Conservation (phyloP, 2,888 invertebrate genomes). For the Limnephilus rhombicus region DNA sequence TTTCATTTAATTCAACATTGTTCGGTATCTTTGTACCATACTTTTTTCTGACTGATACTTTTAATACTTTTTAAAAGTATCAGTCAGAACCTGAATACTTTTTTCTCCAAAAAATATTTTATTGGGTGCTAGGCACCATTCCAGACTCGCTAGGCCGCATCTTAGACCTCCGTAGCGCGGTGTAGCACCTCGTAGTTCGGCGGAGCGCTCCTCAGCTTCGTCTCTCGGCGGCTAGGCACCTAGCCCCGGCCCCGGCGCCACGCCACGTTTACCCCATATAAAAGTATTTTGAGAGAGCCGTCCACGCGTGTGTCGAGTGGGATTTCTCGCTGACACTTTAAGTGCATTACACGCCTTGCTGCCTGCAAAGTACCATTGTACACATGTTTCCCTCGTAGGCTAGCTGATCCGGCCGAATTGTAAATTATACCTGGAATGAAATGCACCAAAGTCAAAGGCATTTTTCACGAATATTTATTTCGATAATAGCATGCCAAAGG, state of each 20-base stretch:
- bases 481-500: too few species aligned
- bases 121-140: not conserved
- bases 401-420: not conserved
- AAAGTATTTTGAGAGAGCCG: constrained; percentile 46
- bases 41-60: too few species aligned
- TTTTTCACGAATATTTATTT: too few species aligned
- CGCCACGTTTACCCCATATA: constrained; percentile 50
- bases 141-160: constrained; percentile 31
- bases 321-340: constrained; percentile 55
- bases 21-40: not conserved
- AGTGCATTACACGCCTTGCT: constrained; percentile 62
- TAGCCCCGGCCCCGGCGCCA: not conserved
- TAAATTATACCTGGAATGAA: not conserved
- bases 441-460: not conserved
- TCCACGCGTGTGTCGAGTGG: constrained; percentile 44
- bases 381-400: constrained; percentile 19
- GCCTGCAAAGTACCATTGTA: constrained; percentile 35
- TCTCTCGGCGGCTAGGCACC: not conserved
- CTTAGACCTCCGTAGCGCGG: not conserved
- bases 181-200: not conserved
- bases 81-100: not conserved
- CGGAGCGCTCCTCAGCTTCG: not conserved
- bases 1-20: too few species aligned
- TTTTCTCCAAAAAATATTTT: not conserved
- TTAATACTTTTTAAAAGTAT: too few species aligned